phyloP scores from a whole-genome alignment of 1,140 invertebrate genomes.

The Lordiphosa collinella region DNA sequence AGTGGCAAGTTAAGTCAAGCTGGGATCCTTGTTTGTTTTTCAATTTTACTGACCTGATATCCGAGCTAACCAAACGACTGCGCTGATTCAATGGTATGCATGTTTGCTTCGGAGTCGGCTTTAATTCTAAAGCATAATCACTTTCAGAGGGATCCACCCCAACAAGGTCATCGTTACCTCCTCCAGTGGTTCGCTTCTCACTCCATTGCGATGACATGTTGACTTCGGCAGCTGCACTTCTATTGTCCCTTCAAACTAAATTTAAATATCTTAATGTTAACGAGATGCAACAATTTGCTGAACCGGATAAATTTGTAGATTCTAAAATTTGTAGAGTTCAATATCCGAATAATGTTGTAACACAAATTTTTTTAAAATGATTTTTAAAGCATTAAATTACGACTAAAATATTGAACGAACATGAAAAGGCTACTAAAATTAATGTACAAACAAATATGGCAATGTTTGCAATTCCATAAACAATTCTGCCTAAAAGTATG shows the following conservation, averaged over 20 bases:
- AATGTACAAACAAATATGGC: too few relatives aligned
- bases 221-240: not conserved
- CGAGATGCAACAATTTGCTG: too few relatives aligned
- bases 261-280: not conserved
- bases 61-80: conserved; percentile 34
- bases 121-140: conserved; percentile 55
- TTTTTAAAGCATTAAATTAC: too few relatives aligned
- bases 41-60: conserved; percentile 34
- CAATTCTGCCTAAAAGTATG: too few relatives aligned
- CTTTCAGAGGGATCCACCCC: conserved; percentile 20
- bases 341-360: too few relatives aligned
- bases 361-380: too few relatives aligned
- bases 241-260: not conserved
- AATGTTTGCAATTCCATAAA: too few relatives aligned
- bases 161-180: conserved; percentile 7
- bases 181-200: conserved; percentile 16
- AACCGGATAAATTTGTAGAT: too few relatives aligned
- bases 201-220: conserved; percentile 38
- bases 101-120: conserved; percentile 51
- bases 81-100: conserved; percentile 65
- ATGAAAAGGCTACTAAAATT: too few relatives aligned
- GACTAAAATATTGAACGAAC: too few relatives aligned
- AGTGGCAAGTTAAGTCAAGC: not conserved
- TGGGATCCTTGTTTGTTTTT: not conserved
- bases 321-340: too few relatives aligned